Evolutionary conservation across 2,797 vertebrate genomes (phyloP), one percentile per base, ranked within the genome.

Genomic region (Neosalanx taihuensis): DNA sequence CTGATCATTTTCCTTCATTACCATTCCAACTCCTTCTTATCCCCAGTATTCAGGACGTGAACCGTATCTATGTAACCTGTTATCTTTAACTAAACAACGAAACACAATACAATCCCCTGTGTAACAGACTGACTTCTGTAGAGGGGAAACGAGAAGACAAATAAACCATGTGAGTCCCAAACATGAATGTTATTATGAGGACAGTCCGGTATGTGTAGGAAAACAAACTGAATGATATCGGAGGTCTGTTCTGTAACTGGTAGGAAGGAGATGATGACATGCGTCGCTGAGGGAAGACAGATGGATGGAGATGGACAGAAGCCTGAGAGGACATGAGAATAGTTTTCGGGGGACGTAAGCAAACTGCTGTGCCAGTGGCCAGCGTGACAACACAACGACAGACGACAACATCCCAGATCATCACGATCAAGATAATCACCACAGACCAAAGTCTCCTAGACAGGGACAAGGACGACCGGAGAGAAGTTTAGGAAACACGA

Each of bases 361-460:
- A 35, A 56, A 56, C 26, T 20, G 30, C 23, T 13, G 49, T 35
- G 51, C 66, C 49, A 33, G 29, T 56, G 29, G 49, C 49, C 20
- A 53, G 29, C 30, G 20, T 57, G 49, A 68, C 51, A 33, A n/a
- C 30, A 57, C 6, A 57, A 35, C 33, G 46, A 67, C 65, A 67
- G 65, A 67, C 12, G 64, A 49, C 64, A 66, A 51, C 66, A 68
- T 12, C 60, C 7, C 66, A 53, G 49, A 31, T 53, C 30, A 57
- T 31, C 51, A 56, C 26, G 3, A 31, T 20, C 66, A 57, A 20
- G 30, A 35, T 35, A 56, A 68, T 68, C 30, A 33, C 41, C 64
- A 17, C 6, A 57, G 66, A 67, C 66, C 51, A 56, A 57, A 35
- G 51, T 57, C 66, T 4, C 49, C 49, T 68, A 31, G 35, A 57